phyloP scores from a whole-genome alignment of 2,113 vertebrate genomes.

The Ctenodactylus gundi region DNA sequence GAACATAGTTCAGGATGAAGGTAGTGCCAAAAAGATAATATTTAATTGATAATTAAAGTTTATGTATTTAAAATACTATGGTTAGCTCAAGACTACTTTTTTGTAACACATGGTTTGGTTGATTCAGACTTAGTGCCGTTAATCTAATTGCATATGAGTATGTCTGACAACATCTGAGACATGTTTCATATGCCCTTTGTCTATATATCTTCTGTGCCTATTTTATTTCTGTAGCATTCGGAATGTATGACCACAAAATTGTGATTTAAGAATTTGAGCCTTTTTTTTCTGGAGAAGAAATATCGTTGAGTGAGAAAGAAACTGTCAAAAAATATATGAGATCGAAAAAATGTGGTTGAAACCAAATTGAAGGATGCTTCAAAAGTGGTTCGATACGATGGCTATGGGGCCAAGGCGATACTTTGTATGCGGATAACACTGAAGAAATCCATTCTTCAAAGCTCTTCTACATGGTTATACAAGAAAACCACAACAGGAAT shows the following conservation, averaged over 20 bases:
- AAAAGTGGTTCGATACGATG: neutral
- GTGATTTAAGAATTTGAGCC: neutral
- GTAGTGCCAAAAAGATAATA: neutral
- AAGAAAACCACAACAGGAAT: neutral
- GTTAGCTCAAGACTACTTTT: neutral
- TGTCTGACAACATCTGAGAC: neutral
- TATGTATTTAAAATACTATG: neutral
- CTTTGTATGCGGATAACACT: neutral
- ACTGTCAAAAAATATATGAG: neutral
- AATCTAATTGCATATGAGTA: neutral
- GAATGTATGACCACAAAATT: neutral
- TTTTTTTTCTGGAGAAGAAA: neutral
- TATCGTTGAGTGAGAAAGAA: neutral
- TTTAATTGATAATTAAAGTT: neutral
- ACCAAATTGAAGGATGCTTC: neutral
- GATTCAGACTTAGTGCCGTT: no score
- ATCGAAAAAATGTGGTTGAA: neutral
- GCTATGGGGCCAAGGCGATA: neutral
- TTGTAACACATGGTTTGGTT: neutral
- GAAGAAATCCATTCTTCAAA: neutral
- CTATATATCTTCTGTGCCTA: neutral
- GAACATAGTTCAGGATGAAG: neutral
- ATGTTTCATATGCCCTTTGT: neutral
- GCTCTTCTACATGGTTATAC: neutral
- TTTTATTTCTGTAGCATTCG: neutral